Base-by-base conservation (phyloP, 2,797 vertebrate species). In the Moxostoma hubbsi region DNA sequence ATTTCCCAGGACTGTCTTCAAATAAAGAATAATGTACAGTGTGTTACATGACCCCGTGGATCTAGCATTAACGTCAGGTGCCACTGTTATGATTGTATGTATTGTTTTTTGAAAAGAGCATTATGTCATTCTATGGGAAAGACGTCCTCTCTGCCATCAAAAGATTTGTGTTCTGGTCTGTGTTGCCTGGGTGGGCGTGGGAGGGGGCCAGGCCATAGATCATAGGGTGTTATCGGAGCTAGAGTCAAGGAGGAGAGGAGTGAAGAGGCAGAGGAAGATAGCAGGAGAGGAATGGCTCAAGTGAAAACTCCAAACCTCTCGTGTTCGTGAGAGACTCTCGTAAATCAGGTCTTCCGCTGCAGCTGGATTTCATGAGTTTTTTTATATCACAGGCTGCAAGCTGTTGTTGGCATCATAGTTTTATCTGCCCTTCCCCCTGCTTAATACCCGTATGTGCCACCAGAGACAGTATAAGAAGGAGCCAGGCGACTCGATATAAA, bases 211-310 rank as follows among this genome's bases (percentile, higher is more conserved):
- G 70, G 77, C 58, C 49, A 66, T 85, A 75, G 71, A 74, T 82
- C 69, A 82, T 70, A 57, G 65, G 67, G 5, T 69, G 18, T 80
- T 77, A 82, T 80, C 77, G 7, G 66, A 45, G 54, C 51, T 69
- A 24, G 24, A 54, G 53, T 50, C 6, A 50, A 67, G 67, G 46
- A 75, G 73, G 57, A 53, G 47, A 53, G 16, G 5, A 36, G 13
- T 12, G 68, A 46, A 61, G 72, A 62, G 43, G 49, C 10, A 46
- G 68, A 55, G 68, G 49, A 63, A 62, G 73, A 76, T 78, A 79
- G 70, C 15, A 9, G 64, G 49, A 78, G 74, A 82, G 16, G 3
- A 66, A 84, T 80, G 46, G 47, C 43, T 57, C 9, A 50, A 16
- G 77, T 59, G 57, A 69, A 65, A 68, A 53, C 75, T 64, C 59